Evolutionary conservation across 2,797 vertebrate genomes (phyloP), one percentile per base, ranked within the genome.

Genomic region (Sarcoramphus papa): DNA sequence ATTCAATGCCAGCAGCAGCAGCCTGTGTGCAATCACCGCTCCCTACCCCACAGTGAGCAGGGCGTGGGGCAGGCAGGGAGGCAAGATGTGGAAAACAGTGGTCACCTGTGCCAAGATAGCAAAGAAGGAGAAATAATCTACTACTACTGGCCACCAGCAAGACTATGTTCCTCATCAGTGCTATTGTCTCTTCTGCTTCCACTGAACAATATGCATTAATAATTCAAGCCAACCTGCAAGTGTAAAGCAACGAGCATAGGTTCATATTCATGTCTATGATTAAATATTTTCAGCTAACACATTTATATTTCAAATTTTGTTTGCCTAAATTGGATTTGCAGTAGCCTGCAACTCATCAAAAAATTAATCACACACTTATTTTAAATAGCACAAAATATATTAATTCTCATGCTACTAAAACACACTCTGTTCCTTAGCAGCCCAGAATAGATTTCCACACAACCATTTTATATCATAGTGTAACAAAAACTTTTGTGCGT

Each of bases 301-400:
- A 74, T 64, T 88, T 65, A 37, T 84, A 86, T 75, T 94, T 85
- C 90, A 89, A 86, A 85, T 92, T 96, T 93, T 91, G 62, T 85
- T 96, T 93, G 80, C 75, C 56, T 89, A 91, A 92, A 96, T 62
- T 91, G 41, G 82, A 94, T 93, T 90, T 85, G 78, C 40, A 81
- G 67, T 77, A 87, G 90, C 59, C 4, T 2, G 68, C 92, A 97
- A 94, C 76, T 91, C 68, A 88, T 92, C 33, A 94, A 87, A 70
- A 92, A 85, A 80, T 77, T 89, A 89, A 85, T 92, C 91, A 94
- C 43, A 65, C 33, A 45, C n/a, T 68, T 80, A 68, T 31, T 92
- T 83, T 86, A 93, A 96, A 93, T 47, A 82, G 75, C 40, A 75
- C 14, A 74, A 94, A 88, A 74, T 70, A 37, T 10, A 95, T 87